Conservation (phyloP, 2,888 invertebrate species). For the Lasioglossum leucozonium region DNA sequence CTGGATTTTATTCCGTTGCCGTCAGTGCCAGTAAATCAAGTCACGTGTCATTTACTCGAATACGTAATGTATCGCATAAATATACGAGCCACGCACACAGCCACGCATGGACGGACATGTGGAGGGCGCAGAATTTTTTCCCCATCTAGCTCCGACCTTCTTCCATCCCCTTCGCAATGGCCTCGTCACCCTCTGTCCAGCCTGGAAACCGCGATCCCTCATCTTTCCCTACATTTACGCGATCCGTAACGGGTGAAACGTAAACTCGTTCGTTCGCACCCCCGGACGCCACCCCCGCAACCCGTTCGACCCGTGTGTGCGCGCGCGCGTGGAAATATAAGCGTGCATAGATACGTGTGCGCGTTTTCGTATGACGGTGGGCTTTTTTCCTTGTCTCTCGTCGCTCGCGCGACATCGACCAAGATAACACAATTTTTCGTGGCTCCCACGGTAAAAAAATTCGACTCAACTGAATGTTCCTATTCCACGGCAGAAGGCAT, state of each 20-base stretch:
- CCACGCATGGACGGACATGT: slow-evolving; percentile 69
- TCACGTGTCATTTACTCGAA: slow-evolving; percentile 83
- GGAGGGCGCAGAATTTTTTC: slow-evolving; percentile 72
- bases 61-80: slow-evolving; percentile 82
- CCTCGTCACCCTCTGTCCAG: slow-evolving; percentile 68
- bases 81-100: slow-evolving; percentile 75
- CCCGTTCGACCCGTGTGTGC: background rate
- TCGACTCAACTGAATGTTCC: slow-evolving; percentile 45
- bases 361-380: slow-evolving; percentile 2
- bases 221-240: slow-evolving; percentile 80
- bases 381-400: slow-evolving; percentile 59
- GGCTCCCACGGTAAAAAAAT: slow-evolving; percentile 59
- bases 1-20: slow-evolving; percentile 78
- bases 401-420: slow-evolving; percentile 67
- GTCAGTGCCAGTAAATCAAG: slow-evolving; percentile 81
- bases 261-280: slow-evolving; percentile 77
- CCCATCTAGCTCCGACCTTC: slow-evolving; percentile 43
- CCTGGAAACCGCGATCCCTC: slow-evolving; percentile 79
- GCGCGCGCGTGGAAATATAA: background rate
- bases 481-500: slow-evolving; percentile 40
- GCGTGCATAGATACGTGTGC: slow-evolving; percentile 11
- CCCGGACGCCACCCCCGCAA: slow-evolving; percentile 35
- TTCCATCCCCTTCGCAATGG: slow-evolving; percentile 34
- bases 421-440: slow-evolving; percentile 72
- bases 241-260: slow-evolving; percentile 78